Conservation (phyloP, 2,113 vertebrate species). For the Australoheros scitulus region DNA sequence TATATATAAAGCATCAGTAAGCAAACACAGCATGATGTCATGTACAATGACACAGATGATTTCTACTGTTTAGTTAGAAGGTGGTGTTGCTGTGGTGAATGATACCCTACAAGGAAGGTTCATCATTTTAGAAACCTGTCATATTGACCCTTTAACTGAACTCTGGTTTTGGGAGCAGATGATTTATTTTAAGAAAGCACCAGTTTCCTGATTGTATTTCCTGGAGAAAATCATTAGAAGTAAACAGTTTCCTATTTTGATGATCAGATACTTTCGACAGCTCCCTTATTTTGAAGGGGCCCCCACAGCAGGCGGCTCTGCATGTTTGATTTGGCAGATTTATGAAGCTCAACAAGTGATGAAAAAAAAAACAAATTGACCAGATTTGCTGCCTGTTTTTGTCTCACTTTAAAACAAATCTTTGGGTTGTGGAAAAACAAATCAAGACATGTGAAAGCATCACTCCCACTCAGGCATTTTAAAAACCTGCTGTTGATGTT, state of each 20-base stretch:
- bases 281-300: not conserved
- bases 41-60: conserved; percentile 12
- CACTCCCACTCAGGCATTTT: not conserved
- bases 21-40: conserved; percentile 53
- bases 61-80: not conserved
- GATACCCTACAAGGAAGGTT: conserved; percentile 51
- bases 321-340: not conserved
- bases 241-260: too few relatives aligned
- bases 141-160: not conserved
- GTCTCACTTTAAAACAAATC: not conserved
- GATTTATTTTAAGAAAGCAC: not conserved
- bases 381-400: not conserved
- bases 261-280: too few relatives aligned
- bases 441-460: not conserved
- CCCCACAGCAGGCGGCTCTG: not conserved
- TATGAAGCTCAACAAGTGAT: not conserved
- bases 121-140: conserved; percentile 37
- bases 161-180: not conserved
- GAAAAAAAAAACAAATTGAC: fast-evolving
- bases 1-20: not conserved
- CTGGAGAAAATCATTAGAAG: not conserved
- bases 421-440: not conserved
- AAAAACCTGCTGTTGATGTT: not conserved
- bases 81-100: not conserved
- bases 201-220: not conserved